A percentile compares a stretch with the other conserved stretches of the same genome.
Evolutionary conservation across 2,797 vertebrate species (phyloP).

Genomic region (Mastacembelus armatus): DNA sequence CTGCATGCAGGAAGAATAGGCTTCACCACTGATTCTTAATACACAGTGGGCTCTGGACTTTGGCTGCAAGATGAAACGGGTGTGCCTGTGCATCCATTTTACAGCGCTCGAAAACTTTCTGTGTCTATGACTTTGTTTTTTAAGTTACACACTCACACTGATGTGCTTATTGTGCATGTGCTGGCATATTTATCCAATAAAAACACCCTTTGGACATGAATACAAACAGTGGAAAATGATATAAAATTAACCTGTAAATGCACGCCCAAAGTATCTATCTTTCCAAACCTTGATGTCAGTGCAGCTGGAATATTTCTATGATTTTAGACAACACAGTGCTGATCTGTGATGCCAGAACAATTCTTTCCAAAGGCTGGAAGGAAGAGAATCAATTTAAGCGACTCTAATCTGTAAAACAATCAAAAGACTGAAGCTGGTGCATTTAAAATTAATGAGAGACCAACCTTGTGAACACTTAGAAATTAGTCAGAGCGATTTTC

Average conservation of each 20-base stretch:
- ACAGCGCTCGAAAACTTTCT: slow-evolving; percentile 21
- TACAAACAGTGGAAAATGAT: neutral
- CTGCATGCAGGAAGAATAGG: slow-evolving; percentile 65
- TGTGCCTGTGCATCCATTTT: slow-evolving; percentile 26
- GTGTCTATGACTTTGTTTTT: slow-evolving; percentile 9
- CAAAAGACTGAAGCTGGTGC: slow-evolving; percentile 41
- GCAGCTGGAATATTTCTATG: neutral
- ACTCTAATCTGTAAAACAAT: slow-evolving; percentile 59
- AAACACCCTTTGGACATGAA: slow-evolving; percentile 1
- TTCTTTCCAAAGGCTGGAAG: slow-evolving; percentile 28
- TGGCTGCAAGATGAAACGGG: slow-evolving; percentile 43
- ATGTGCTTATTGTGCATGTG: neutral
- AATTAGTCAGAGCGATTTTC: slow-evolving; percentile 56
- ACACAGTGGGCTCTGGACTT: slow-evolving; percentile 47
- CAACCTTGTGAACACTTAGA: slow-evolving; percentile 54
- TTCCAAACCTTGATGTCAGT: neutral
- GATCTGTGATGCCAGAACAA: slow-evolving; percentile 20
- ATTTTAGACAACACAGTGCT: slow-evolving; percentile 6
- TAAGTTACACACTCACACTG: neutral
- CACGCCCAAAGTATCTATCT: neutral
- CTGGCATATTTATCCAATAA: neutral
- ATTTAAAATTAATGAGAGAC: slow-evolving; percentile 59
- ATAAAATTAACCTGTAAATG: neutral
- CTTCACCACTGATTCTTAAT: slow-evolving; percentile 47
- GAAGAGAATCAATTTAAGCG: slow-evolving; percentile 46